Evolutionary conservation across 2,888 invertebrate species (phyloP).

Genomic region (Scotopteryx bipunctaria): DNA sequence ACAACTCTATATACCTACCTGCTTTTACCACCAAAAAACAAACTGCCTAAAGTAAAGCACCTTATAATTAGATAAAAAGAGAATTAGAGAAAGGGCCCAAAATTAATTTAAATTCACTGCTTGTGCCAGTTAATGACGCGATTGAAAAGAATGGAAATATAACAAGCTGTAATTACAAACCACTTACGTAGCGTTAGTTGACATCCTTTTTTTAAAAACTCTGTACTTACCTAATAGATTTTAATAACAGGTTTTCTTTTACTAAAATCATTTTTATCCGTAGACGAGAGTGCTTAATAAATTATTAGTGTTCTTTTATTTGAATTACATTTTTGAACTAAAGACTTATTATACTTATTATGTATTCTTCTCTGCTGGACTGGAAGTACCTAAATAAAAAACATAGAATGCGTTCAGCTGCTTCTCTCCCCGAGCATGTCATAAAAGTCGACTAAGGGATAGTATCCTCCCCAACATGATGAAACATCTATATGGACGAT

Average conservation of each 20-base stretch:
- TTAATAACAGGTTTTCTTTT: constrained; percentile 67
- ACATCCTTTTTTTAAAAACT: constrained; percentile 66
- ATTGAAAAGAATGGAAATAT: constrained; percentile 61
- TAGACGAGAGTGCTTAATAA: too few species aligned
- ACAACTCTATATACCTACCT: neutral
- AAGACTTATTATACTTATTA: too few species aligned
- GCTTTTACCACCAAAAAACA: neutral
- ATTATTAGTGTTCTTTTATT: too few species aligned
- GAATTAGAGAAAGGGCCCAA: constrained; percentile 53
- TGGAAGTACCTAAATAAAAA: too few species aligned
- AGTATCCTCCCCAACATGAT: too few species aligned
- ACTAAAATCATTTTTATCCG: constrained; percentile 19
- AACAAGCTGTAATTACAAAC: constrained; percentile 71
- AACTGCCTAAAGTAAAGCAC: neutral
- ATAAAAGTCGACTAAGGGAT: too few species aligned
- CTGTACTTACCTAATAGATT: constrained; percentile 63
- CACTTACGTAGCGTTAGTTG: constrained; percentile 68
- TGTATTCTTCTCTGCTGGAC: too few species aligned
- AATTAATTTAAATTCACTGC: constrained; percentile 67
- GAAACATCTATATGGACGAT: too few species aligned
- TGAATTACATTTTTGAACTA: too few species aligned
- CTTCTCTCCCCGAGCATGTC: too few species aligned
- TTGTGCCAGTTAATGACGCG: constrained; percentile 46
- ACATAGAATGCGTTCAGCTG: too few species aligned
- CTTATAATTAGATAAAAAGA: constrained; percentile 53